Percentiles rank a stretch among this genome's conserved stretches.
Conservation (phyloP, 2,888 invertebrate species). For the Eupithecia vulgata region DNA sequence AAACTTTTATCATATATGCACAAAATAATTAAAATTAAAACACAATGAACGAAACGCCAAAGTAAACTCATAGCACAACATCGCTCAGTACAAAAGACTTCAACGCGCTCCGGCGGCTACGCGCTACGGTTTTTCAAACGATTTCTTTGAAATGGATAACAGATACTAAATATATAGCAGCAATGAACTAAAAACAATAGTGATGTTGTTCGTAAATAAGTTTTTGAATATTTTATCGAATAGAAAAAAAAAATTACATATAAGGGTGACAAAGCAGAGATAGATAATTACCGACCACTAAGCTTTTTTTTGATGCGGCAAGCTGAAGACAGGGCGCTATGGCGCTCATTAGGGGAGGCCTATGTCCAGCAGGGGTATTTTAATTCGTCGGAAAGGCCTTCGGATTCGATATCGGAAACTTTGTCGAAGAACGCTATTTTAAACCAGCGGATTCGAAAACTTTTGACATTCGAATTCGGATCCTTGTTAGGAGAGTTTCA, state of each 20-base stretch:
- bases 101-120: slow-evolving; percentile 28
- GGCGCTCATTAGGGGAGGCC: too few relatives aligned
- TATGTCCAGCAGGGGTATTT: too few relatives aligned
- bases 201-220: neutral
- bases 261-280: neutral
- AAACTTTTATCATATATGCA: neutral
- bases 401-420: too few relatives aligned
- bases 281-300: too few relatives aligned
- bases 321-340: too few relatives aligned
- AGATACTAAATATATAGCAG: neutral
- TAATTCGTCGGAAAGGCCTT: too few relatives aligned
- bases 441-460: too few relatives aligned
- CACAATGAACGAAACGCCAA: neutral
- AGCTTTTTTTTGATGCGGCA: too few relatives aligned
- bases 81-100: slow-evolving; percentile 23
- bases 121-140: neutral
- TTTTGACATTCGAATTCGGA: too few relatives aligned
- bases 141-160: neutral
- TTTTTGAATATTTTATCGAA: too few relatives aligned
- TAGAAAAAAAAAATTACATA: neutral
- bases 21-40: neutral
- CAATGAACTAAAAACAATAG: neutral
- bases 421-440: too few relatives aligned
- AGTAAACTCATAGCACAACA: slow-evolving; percentile 8
- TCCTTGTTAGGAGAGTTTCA: too few relatives aligned